Base-by-base conservation (phyloP, 2,113 vertebrate genomes). In the Zosterops pallidus region DNA sequence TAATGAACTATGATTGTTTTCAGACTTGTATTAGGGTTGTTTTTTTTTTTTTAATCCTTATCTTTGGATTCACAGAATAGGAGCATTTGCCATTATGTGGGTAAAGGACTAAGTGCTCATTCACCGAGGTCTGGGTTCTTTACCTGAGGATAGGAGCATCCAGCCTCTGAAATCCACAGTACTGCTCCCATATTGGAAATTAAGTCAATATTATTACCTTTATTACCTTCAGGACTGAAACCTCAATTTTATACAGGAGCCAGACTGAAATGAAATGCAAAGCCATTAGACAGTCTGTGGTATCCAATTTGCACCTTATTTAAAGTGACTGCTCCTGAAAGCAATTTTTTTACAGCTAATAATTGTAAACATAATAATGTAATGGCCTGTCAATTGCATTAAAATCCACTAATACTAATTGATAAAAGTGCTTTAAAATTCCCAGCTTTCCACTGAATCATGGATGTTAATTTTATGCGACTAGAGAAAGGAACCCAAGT, bases 291-390 rank as follows among this genome's bases (percentile, higher is more conserved):
- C 39, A 57, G 46, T 50, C 59, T 67, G 55, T 47, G 76, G 9
- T 81, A 70, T 74, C 65, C 33, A 26, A 90, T 94, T 70, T 77
- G 59, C 31, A 72, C 87, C 70, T 96, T 89, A 88, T 96, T 97
- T 94, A 94, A 97, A 95, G 65, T 65, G 63, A 55, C 72, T 94
- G 57, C 63, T 89, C 37, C 59, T 65, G 59, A 97, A 96, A 97
- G 53, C 85, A 80, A 55, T 92, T 94, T 97, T 97, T 95, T 96
- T 94, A 62, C 62, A 86, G 64, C 87, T 96, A 85, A 95, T 93
- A 91, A 94, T 80, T 90, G 63, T 90, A 95, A 96, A 89, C 49
- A 83, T 70, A 67, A 72, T 86, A 86, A 72, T 15, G 50, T 86
- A 90, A 94, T 59, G 70, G 67, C 90, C 85, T 91, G 59, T 64